Conservation (phyloP, 2,113 vertebrate genomes). For the Tachysurus vachellii region DNA sequence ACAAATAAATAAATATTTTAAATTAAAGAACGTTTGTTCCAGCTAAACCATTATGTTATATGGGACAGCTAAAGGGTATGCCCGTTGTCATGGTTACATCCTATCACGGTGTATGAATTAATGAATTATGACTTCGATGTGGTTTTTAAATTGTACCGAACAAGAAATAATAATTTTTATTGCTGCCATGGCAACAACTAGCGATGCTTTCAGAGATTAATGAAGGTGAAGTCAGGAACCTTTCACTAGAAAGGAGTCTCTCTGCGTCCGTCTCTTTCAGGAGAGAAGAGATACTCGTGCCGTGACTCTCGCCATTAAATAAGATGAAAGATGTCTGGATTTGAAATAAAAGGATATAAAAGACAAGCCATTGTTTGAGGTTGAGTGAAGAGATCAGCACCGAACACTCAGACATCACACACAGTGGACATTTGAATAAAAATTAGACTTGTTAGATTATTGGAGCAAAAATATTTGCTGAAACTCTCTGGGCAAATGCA, state of each 20-base stretch:
- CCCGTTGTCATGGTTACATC: not conserved
- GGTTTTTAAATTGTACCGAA: not conserved
- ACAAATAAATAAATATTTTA: too few relatives aligned
- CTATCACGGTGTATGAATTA: not conserved
- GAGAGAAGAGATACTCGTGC: not conserved
- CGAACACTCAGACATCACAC: conserved; percentile 16
- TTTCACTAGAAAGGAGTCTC: not conserved
- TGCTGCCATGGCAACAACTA: not conserved
- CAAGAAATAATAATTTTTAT: not conserved
- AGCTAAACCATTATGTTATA: too few relatives aligned
- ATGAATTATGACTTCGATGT: not conserved
- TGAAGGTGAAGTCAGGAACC: not conserved
- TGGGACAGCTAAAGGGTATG: not conserved
- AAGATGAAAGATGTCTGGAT: not conserved
- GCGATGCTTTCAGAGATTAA: not conserved
- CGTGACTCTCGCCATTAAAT: not conserved
- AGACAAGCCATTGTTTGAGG: not conserved
- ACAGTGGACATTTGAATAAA: not conserved
- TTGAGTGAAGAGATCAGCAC: not conserved
- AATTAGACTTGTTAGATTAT: conserved; percentile 49
- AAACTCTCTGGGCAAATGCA: conserved; percentile 58
- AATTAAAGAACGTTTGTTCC: too few relatives aligned
- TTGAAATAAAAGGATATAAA: not conserved
- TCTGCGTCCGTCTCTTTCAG: not conserved
- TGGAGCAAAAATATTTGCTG: conserved; percentile 68